These are phyloP conservation scores for Poeciliopsis prolifica DNA, from an alignment of 2,113 vertebrate genomes.

Conservation along the genomic window DNA sequence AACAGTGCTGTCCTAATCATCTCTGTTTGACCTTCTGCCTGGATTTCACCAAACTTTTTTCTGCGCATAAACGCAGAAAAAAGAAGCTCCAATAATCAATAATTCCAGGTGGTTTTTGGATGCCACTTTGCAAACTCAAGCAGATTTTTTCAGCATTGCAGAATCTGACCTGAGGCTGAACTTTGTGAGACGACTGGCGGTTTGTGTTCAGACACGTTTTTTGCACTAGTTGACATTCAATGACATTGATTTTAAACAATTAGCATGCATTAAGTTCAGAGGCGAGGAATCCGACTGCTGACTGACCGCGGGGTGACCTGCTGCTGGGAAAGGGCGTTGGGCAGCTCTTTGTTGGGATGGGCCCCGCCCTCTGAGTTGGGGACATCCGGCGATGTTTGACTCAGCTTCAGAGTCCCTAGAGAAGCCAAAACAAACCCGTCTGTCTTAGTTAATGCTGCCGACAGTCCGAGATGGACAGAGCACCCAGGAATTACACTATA, in stretches of 20 bases:
- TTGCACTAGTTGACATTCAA: too few species aligned
- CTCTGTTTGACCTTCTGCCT: not conserved
- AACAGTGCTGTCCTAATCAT: too few species aligned
- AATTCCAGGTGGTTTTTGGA: not conserved
- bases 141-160: not conserved
- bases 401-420: constrained; percentile 84
- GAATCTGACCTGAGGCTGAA: not conserved
- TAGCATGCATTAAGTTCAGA: not conserved
- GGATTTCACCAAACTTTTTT: not conserved
- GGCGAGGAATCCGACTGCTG: not conserved
- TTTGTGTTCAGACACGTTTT: too few species aligned
- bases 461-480: too few species aligned
- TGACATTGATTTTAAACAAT: not conserved
- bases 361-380: constrained; percentile 75
- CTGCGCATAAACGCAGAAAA: not conserved
- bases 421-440: not conserved
- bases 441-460: not conserved
- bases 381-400: constrained; percentile 90
- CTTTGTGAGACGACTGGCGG: not conserved
- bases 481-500: too few species aligned
- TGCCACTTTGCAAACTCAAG: not conserved
- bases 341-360: constrained; percentile 79
- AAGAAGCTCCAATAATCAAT: not conserved
- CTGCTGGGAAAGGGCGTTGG: constrained; percentile 88
- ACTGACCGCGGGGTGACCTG: constrained; percentile 84